Evolutionary conservation across 1,140 invertebrate species (phyloP).

Genomic region (Phortica variegata): DNA sequence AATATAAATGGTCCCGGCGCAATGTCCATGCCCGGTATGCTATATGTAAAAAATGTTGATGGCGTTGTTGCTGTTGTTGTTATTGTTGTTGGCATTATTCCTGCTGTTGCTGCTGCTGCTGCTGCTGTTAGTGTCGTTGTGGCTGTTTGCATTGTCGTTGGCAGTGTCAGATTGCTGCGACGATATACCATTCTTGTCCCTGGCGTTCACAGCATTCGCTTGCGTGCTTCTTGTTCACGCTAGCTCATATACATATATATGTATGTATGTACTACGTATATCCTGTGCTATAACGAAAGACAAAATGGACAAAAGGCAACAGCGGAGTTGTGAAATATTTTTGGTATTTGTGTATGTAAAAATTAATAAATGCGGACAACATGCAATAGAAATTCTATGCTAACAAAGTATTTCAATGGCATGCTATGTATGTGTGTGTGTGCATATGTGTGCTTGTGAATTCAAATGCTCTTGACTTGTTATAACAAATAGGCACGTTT

Average conservation of each 20-base stretch:
- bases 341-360: constrained; percentile 50
- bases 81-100: constrained; percentile 17
- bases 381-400: no score
- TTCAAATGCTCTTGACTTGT: no score
- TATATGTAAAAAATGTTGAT: constrained; percentile 58
- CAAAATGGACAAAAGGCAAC: constrained; percentile 23
- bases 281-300: no score
- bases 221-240: no score
- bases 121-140: constrained; percentile 25
- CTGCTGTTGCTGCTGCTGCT: constrained; percentile 24
- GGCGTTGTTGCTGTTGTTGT: constrained; percentile 31
- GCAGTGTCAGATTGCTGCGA: constrained; percentile 49
- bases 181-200: constrained; percentile 35
- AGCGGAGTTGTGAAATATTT: constrained; percentile 42
- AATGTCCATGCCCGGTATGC: constrained; percentile 60
- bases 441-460: no score
- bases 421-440: no score
- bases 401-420: no score
- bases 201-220: constrained; percentile 14
- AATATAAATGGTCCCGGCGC: constrained; percentile 60
- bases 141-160: constrained; percentile 47
- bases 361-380: neutral
- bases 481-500: no score
- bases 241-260: no score
- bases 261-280: neutral